phyloP scores from a whole-genome alignment of 2,113 vertebrate species.

The Brachyistius frenatus region DNA sequence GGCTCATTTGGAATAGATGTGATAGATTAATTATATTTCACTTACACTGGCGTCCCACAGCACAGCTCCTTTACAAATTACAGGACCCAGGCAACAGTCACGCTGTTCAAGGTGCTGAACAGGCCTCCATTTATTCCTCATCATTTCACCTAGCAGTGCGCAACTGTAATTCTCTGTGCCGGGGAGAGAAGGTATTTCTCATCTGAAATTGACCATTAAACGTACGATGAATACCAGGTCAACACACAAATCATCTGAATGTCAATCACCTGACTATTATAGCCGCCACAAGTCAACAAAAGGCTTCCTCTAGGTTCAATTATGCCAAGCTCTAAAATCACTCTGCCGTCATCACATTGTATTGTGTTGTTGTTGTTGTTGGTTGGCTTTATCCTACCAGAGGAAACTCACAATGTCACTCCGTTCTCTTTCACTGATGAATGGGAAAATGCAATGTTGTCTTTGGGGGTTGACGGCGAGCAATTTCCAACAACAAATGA shows the following conservation, averaged over 20 bases:
- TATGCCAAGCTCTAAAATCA: conserved; percentile 66
- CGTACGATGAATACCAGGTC: conserved; percentile 30
- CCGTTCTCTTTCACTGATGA: conserved; percentile 76
- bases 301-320: conserved; percentile 68
- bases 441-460: conserved; percentile 78
- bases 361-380: conserved; percentile 60
- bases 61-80: conserved; percentile 72
- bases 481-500: conserved; percentile 82
- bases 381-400: conserved; percentile 67
- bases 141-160: conserved; percentile 60
- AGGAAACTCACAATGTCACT: conserved; percentile 80
- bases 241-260: conserved; percentile 53
- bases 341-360: conserved; percentile 55
- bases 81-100: conserved; percentile 50
- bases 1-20: conserved; percentile 77
- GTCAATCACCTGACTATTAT: conserved; percentile 68
- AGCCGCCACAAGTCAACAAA: conserved; percentile 59
- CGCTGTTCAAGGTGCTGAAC: conserved; percentile 28
- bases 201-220: conserved; percentile 65
- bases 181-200: conserved; percentile 32
- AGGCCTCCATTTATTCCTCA: conserved; percentile 65
- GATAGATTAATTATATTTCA: conserved; percentile 83
- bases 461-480: conserved; percentile 76
- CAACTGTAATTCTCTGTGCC: conserved; percentile 28
- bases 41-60: conserved; percentile 64